These are phyloP conservation scores for Bos indicus DNA, from an alignment of 2,113 vertebrate genomes.

Conservation along the genomic window DNA sequence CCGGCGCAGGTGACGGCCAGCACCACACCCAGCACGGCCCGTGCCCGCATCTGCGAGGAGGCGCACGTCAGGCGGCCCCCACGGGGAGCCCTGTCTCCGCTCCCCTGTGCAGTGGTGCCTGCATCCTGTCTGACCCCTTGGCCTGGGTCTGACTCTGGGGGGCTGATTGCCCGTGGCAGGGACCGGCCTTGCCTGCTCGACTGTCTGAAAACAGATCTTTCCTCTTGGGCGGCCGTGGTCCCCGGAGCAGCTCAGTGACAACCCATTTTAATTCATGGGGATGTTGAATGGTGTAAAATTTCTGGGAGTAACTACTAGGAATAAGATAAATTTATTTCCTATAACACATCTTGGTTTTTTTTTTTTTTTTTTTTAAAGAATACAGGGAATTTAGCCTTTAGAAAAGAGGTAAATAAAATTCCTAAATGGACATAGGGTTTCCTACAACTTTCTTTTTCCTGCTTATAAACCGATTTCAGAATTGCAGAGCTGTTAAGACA, in stretches of 20 bases:
- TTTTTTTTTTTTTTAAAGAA: no score
- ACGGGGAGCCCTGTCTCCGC: rapidly evolving
- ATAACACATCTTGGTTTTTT: rapidly evolving
- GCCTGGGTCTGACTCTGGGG: no score
- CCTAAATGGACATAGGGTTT: rapidly evolving
- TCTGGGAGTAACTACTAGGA: background rate
- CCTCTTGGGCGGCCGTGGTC: rapidly evolving
- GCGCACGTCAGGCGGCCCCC: rapidly evolving
- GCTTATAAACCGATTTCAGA: background rate
- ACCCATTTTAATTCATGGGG: background rate
- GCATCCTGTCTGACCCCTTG: rapidly evolving
- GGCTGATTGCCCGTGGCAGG: rapidly evolving
- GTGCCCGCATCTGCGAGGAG: conserved; percentile 55
- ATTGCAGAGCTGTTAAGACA: background rate
- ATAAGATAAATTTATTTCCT: background rate
- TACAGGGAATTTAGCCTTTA: background rate
- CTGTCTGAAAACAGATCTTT: no score
- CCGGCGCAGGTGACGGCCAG: conserved; percentile 53
- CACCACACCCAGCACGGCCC: conserved; percentile 52
- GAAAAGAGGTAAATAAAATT: background rate
- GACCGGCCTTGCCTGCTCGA: rapidly evolving
- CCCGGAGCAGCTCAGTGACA: background rate
- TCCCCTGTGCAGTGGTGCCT: rapidly evolving
- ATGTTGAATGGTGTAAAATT: rapidly evolving
- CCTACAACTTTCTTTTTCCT: background rate